Percentiles rank a stretch among this genome's conserved stretches.
These are phyloP conservation scores for Sturnus vulgaris DNA, from an alignment of 2,113 vertebrate genomes.

Conservation along the genomic window DNA sequence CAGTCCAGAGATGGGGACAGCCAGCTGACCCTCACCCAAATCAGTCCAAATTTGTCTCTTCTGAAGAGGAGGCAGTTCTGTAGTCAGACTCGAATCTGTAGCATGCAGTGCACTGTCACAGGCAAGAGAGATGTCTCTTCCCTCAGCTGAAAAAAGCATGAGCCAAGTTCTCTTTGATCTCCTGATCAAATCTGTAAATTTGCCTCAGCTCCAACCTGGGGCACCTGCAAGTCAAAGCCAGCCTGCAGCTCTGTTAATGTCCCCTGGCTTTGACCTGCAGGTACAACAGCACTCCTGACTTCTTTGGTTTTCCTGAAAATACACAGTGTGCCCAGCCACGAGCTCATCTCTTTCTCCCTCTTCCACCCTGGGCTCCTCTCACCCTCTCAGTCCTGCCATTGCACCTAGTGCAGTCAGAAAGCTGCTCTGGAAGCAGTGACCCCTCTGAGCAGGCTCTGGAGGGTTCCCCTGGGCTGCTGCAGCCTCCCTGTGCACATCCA, in stretches of 20 bases:
- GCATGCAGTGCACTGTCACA: neutral
- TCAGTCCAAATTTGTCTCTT: neutral
- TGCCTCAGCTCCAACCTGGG: neutral
- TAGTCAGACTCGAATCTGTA: neutral
- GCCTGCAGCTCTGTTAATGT: neutral
- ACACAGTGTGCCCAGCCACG: neutral
- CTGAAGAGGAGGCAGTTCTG: neutral
- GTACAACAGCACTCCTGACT: accelerated
- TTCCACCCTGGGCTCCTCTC: neutral
- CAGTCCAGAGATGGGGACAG: neutral
- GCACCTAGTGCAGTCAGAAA: neutral
- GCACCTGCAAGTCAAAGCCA: neutral
- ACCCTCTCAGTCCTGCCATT: neutral
- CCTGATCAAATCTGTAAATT: neutral
- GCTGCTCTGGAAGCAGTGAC: neutral
- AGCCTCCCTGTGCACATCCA: neutral
- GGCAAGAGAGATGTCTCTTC: neutral
- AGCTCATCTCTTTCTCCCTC: neutral
- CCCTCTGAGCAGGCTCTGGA: neutral
- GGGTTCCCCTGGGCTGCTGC: neutral
- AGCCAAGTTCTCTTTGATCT: neutral
- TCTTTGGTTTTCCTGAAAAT: neutral
- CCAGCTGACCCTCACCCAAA: neutral
- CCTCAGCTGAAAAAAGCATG: neutral
- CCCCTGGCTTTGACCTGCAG: neutral